Conservation (phyloP, 2,113 vertebrate genomes). For the Mesembrinibis cayennensis region DNA sequence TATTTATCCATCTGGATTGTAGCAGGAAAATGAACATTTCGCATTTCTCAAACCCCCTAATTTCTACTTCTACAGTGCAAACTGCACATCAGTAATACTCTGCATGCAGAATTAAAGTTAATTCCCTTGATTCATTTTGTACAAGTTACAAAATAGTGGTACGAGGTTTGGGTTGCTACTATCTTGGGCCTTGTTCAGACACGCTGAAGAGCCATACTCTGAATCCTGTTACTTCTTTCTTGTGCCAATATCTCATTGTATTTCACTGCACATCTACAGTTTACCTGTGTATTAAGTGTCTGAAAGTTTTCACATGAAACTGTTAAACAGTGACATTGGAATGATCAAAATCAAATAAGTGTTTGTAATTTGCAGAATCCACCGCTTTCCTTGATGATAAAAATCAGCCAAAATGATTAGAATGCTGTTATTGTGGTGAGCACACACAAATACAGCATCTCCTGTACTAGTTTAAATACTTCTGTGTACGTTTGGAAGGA, state of each 20-base stretch:
- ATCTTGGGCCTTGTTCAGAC: background rate
- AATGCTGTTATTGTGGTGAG: background rate
- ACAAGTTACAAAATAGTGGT: background rate
- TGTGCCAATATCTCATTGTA: background rate
- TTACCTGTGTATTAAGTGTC: background rate
- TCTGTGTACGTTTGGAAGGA: background rate
- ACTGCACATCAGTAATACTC: background rate
- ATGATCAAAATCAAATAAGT: background rate
- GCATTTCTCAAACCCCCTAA: background rate
- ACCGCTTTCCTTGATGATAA: background rate
- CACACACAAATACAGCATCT: background rate
- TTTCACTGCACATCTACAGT: background rate
- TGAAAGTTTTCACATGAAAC: background rate
- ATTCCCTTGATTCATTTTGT: background rate
- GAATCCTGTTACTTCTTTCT: background rate
- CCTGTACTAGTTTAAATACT: background rate
- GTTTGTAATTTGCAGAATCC: background rate
- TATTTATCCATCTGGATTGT: background rate
- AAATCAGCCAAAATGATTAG: background rate
- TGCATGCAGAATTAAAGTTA: background rate
- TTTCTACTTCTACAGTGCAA: background rate
- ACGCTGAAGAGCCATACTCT: background rate
- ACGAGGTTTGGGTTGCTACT: background rate
- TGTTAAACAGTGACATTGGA: background rate
- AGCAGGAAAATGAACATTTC: background rate